Evolutionary conservation across 2,797 vertebrate genomes (phyloP).

Genomic region (Myotis vivesi): DNA sequence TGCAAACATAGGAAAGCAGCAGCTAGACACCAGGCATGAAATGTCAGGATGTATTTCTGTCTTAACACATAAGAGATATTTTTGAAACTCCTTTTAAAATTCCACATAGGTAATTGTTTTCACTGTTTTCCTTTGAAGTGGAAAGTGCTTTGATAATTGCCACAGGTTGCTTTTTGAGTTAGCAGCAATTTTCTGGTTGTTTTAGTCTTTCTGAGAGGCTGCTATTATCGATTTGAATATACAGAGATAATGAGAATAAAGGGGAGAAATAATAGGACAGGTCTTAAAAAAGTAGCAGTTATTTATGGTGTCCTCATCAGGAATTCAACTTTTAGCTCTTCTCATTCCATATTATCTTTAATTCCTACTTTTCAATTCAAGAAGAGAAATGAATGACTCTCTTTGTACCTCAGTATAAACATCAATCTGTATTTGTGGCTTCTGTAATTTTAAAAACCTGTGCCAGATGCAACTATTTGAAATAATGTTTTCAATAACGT

Average conservation of each 20-base stretch:
- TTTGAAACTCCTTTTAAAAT: neutral
- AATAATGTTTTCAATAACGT: neutral
- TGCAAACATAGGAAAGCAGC: neutral
- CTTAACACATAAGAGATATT: neutral
- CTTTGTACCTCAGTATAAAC: neutral
- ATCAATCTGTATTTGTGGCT: neutral
- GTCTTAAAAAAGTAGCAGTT: neutral
- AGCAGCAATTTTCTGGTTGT: constrained; percentile 10
- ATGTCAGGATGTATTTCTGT: neutral
- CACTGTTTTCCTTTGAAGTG: constrained; percentile 21
- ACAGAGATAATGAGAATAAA: constrained; percentile 23
- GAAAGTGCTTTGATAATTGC: neutral
- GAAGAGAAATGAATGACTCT: neutral
- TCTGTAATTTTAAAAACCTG: constrained; percentile 33
- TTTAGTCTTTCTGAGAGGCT: neutral
- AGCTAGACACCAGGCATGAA: neutral
- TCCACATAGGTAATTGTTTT: neutral
- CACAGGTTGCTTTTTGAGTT: neutral
- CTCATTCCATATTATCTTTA: neutral
- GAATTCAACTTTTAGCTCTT: constrained; percentile 40
- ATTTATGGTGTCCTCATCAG: neutral
- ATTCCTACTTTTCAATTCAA: neutral
- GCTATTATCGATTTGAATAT: constrained; percentile 6
- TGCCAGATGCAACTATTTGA: neutral
- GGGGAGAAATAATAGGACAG: neutral